phyloP scores from a whole-genome alignment of 2,888 invertebrate genomes.

The Epinotia nisella region DNA sequence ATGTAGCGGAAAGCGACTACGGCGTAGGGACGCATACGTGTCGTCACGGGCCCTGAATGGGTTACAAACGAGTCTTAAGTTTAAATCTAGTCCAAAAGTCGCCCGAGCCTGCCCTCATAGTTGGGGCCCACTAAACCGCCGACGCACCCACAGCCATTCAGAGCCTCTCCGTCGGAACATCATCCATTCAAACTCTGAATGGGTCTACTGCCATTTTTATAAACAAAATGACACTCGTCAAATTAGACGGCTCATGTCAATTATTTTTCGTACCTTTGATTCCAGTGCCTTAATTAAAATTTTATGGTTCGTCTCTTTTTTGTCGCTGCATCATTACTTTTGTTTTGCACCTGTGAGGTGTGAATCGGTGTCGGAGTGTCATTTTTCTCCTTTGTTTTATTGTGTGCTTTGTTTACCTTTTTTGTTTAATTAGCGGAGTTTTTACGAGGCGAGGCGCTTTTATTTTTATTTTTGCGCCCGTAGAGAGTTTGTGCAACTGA shows the following conservation, averaged over 20 bases:
- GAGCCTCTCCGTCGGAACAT: slow-evolving; percentile 66
- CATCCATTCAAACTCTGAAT: slow-evolving; percentile 68
- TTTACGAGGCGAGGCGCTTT: slow-evolving; percentile 44
- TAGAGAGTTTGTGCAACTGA: neutral
- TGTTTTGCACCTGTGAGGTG: slow-evolving; percentile 82
- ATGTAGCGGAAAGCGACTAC: too few species aligned
- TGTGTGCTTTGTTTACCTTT: slow-evolving; percentile 62
- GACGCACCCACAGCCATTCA: slow-evolving; percentile 60
- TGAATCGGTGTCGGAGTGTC: slow-evolving; percentile 69
- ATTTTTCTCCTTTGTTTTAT: slow-evolving; percentile 59
- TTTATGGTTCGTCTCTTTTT: slow-evolving; percentile 67
- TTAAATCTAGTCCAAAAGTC: neutral
- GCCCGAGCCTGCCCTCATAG: slow-evolving; percentile 9
- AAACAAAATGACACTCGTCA: slow-evolving; percentile 71
- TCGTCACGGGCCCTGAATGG: too few species aligned
- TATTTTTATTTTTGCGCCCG: slow-evolving; percentile 5
- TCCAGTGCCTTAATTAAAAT: slow-evolving; percentile 82
- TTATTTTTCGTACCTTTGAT: slow-evolving; percentile 66
- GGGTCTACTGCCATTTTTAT: slow-evolving; percentile 61
- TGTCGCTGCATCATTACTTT: slow-evolving; percentile 65
- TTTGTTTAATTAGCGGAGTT: slow-evolving; percentile 68
- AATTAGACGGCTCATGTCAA: slow-evolving; percentile 77
- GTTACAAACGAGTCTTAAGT: neutral
- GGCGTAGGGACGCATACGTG: too few species aligned
- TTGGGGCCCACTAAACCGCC: slow-evolving; percentile 46